These are phyloP conservation scores for Strix aluco DNA, from an alignment of 2,113 vertebrate genomes.

Conservation along the genomic window DNA sequence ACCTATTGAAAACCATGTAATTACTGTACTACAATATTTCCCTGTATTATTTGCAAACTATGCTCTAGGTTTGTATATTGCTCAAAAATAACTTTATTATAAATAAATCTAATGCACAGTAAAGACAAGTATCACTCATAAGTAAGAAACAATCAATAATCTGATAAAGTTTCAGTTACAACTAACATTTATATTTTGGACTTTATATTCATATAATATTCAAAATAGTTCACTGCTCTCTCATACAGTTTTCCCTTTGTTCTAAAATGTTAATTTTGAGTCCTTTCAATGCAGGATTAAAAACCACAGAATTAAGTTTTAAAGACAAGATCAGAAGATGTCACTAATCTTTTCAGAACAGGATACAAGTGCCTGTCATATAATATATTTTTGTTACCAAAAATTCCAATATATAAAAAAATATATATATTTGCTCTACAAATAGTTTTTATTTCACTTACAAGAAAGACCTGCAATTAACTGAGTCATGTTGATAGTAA, in stretches of 20 bases:
- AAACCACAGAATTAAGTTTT: not conserved
- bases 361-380: not conserved
- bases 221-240: not conserved
- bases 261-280: not conserved
- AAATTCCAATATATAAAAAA: not conserved
- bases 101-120: not conserved
- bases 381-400: not conserved
- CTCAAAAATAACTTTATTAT: not conserved
- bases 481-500: not conserved
- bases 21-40: not conserved
- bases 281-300: not conserved
- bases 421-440: not conserved
- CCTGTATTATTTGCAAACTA: not conserved
- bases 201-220: not conserved
- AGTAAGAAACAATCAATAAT: not conserved
- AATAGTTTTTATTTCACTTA: not conserved
- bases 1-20: not conserved
- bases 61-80: not conserved
- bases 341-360: not conserved
- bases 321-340: not conserved
- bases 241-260: not conserved
- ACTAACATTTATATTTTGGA: not conserved
- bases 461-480: not conserved
- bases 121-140: not conserved
- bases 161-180: not conserved